Evolutionary conservation across 2,888 invertebrate genomes (phyloP).

Genomic region (Scaptomyza cyrtandrae): DNA sequence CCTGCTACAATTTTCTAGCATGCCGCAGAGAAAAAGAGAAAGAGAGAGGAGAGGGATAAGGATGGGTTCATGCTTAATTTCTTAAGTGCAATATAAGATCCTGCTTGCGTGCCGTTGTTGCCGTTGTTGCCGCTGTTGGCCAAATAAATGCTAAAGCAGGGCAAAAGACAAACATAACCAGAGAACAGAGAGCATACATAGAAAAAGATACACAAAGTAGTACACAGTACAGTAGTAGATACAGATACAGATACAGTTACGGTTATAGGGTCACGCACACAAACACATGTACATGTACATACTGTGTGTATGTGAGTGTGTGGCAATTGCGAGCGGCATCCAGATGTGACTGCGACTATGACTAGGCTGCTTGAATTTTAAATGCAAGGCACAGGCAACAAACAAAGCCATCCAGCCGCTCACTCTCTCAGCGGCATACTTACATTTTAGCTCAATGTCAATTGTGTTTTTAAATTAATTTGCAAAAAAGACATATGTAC

Average conservation of each 20-base stretch:
- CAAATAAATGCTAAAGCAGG: conserved; percentile 67
- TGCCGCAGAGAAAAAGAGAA: no score
- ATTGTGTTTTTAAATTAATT: conserved; percentile 81
- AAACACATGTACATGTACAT: conserved; percentile 13
- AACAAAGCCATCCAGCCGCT: conserved; percentile 30
- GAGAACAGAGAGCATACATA: conserved; percentile 10
- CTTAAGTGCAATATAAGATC: conserved; percentile 67
- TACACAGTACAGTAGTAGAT: no score
- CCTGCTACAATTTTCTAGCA: not conserved
- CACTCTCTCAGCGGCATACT: conserved; percentile 72
- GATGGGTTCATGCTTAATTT: conserved; percentile 59
- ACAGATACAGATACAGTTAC: conserved; percentile 31
- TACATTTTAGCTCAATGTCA: conserved; percentile 80
- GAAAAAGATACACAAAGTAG: conserved; percentile 1
- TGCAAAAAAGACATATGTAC: conserved; percentile 76
- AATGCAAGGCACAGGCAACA: conserved; percentile 63
- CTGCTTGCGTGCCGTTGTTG: conserved; percentile 50
- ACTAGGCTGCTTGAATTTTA: conserved; percentile 69
- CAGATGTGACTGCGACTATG: conserved; percentile 68
- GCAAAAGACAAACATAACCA: conserved; percentile 66
- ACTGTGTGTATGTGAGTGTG: not conserved
- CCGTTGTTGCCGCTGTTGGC: conserved; percentile 34
- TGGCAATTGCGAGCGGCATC: conserved; percentile 55
- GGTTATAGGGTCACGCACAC: conserved; percentile 65
- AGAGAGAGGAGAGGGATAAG: not conserved